Evolutionary conservation across 2,888 invertebrate species (phyloP).

Genomic region (Meganola albula): DNA sequence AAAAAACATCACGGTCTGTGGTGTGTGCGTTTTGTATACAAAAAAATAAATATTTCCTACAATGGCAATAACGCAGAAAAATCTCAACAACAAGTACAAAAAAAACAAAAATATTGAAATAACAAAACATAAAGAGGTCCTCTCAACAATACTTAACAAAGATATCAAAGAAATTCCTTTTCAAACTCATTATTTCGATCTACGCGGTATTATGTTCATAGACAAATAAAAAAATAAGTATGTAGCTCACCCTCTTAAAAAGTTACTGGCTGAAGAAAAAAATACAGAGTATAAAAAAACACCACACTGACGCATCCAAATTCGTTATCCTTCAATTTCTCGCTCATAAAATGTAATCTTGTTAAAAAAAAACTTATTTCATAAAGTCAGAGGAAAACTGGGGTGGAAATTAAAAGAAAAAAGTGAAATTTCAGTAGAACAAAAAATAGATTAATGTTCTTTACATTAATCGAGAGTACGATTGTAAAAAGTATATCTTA

Average conservation of each 20-base stretch:
- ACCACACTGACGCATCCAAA: constrained; percentile 41
- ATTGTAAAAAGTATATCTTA: too few species aligned
- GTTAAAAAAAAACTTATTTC: constrained; percentile 72
- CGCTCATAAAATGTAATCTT: constrained; percentile 69
- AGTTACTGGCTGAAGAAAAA: constrained; percentile 35
- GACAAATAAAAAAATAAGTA: constrained; percentile 41
- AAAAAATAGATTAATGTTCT: constrained; percentile 53
- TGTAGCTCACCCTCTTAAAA: constrained; percentile 44
- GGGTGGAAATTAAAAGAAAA: constrained; percentile 58
- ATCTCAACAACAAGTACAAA: too few species aligned
- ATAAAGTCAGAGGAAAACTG: constrained; percentile 51
- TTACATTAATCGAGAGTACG: constrained; percentile 48
- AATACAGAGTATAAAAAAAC: constrained; percentile 22
- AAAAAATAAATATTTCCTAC: too few species aligned
- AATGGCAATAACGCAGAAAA: too few species aligned
- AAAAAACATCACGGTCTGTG: too few species aligned
- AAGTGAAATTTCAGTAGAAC: constrained; percentile 32
- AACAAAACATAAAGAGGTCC: too few species aligned
- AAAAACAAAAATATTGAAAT: too few species aligned
- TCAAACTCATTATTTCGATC: constrained; percentile 14
- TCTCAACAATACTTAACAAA: too few species aligned
- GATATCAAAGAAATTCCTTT: constrained; percentile 14
- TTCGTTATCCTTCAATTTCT: constrained; percentile 70
- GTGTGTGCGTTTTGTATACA: too few species aligned
- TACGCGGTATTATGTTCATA: constrained; percentile 19